Percentiles rank a stretch among this genome's conserved stretches.
These are phyloP conservation scores for Haemorhous mexicanus DNA, from an alignment of 2,113 vertebrate genomes.

Conservation along the genomic window DNA sequence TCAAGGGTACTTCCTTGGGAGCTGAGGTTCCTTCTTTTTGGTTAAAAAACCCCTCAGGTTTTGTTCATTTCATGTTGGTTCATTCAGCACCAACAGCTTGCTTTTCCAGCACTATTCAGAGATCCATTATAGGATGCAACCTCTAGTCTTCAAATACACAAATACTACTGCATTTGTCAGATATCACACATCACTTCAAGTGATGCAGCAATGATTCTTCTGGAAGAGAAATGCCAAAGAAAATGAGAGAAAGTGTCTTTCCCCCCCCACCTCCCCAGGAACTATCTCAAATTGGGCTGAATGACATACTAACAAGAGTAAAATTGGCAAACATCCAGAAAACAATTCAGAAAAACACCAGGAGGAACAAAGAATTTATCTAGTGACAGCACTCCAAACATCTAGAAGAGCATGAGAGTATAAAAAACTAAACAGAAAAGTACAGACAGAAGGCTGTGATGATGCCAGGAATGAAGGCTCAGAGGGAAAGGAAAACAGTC, in stretches of 20 bases:
- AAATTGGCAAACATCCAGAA: neutral
- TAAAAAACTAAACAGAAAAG: neutral
- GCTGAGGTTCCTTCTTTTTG: neutral
- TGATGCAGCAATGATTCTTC: neutral
- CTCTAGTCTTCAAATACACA: neutral
- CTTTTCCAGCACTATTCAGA: neutral
- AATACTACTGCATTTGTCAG: neutral
- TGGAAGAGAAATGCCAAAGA: neutral
- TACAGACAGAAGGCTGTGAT: neutral
- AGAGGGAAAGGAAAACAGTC: neutral
- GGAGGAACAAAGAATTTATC: neutral
- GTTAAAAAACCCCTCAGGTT: neutral
- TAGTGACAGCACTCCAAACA: neutral
- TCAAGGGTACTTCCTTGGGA: neutral
- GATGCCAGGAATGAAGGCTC: accelerated
- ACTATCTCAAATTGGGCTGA: neutral
- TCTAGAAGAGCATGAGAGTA: neutral
- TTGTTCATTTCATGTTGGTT: neutral
- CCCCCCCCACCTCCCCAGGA: neutral
- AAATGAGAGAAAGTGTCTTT: neutral
- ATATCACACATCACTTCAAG: neutral
- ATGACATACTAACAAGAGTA: neutral
- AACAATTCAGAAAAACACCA: neutral
- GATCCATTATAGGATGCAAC: neutral
- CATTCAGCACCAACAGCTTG: neutral